Evolutionary conservation across 2,888 invertebrate genomes (phyloP).

Genomic region (Charanyca ferruginea): DNA sequence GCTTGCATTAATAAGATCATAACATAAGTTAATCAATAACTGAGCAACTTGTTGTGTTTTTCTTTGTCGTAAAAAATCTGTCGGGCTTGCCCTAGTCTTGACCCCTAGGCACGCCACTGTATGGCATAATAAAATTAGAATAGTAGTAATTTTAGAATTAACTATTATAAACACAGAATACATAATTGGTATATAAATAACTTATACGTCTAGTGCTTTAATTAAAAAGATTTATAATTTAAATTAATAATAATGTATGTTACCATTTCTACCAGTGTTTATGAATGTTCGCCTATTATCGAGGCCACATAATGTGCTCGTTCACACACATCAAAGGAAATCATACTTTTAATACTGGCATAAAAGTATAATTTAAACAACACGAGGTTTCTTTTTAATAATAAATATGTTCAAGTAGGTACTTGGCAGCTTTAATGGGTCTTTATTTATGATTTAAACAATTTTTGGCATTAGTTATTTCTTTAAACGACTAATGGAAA

Average conservation of each 20-base stretch:
- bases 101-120: no score
- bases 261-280: constrained; percentile 26
- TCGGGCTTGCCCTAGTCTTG: no score
- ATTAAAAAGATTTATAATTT: no score
- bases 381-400: constrained; percentile 3
- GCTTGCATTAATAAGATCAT: no score
- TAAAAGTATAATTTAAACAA: constrained; percentile 17
- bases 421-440: constrained; percentile 35
- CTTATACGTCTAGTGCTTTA: no score
- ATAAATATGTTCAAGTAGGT: constrained; percentile 12
- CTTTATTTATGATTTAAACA: constrained; percentile 37
- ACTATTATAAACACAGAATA: not conserved
- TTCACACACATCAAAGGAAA: constrained; percentile 39
- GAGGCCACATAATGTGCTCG: constrained; percentile 11
- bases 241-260: not conserved
- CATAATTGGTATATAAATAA: no score
- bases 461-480: constrained; percentile 35
- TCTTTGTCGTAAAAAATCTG: no score
- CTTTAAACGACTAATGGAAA: constrained; percentile 27
- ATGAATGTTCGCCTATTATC: constrained; percentile 20
- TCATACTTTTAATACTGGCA: constrained; percentile 8
- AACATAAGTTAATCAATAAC: no score
- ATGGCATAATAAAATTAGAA: not conserved
- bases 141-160: not conserved
- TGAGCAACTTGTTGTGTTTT: no score